Percentiles rank a stretch among this genome's conserved stretches.
These are phyloP conservation scores for Stictocephala bisonia DNA, from an alignment of 2,888 invertebrate species.

Conservation along the genomic window DNA sequence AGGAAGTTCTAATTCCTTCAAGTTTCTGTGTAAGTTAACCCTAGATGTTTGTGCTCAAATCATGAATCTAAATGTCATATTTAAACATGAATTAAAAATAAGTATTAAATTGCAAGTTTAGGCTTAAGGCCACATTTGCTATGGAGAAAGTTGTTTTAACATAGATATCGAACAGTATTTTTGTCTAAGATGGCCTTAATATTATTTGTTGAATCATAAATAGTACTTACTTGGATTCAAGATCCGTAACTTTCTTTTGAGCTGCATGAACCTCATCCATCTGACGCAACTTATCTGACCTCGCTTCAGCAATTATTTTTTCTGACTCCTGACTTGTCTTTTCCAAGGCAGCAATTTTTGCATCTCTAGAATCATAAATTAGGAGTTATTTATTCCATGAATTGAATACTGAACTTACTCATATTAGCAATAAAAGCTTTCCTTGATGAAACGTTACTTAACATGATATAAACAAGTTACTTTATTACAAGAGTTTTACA, in stretches of 20 bases:
- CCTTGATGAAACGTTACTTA: too few species aligned
- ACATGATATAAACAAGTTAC: background rate
- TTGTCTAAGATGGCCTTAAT: background rate
- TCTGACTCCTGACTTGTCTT: conserved; percentile 87
- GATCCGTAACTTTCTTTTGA: conserved; percentile 85
- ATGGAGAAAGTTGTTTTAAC: too few species aligned
- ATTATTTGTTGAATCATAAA: background rate
- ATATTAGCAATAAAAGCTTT: too few species aligned
- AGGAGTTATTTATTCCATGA: conserved; percentile 67
- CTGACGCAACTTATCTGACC: conserved; percentile 86
- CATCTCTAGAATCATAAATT: conserved; percentile 71
- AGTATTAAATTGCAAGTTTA: too few species aligned
- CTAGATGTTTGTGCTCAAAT: too few species aligned
- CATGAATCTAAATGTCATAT: too few species aligned
- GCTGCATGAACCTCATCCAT: conserved; percentile 90
- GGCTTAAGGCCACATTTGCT: too few species aligned
- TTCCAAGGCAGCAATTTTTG: conserved; percentile 85
- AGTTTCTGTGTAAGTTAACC: too few species aligned
- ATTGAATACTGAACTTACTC: background rate
- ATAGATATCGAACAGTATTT: too few species aligned
- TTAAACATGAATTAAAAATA: too few species aligned
- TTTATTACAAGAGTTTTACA: background rate
- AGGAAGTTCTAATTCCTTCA: too few species aligned
- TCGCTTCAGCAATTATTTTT: conserved; percentile 85
- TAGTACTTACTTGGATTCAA: conserved; percentile 78